These are phyloP conservation scores for Indri indri DNA, from an alignment of 2,113 vertebrate genomes.

Conservation along the genomic window DNA sequence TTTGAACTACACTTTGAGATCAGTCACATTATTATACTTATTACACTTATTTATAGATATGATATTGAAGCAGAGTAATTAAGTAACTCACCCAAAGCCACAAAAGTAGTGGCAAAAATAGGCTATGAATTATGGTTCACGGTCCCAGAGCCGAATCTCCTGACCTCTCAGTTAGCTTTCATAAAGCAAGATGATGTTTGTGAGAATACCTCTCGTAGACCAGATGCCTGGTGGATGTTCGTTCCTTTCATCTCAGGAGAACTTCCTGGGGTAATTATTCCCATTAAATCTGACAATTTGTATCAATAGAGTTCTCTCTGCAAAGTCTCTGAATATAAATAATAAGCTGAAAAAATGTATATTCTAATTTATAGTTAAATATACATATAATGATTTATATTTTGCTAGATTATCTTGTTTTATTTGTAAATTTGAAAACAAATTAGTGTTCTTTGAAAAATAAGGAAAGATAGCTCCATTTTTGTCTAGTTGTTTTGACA, in stretches of 20 bases:
- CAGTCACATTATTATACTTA: neutral
- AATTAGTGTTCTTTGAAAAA: neutral
- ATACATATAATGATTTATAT: neutral
- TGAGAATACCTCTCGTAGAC: neutral
- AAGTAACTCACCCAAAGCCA: neutral
- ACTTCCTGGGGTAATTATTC: neutral
- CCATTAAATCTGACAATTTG: neutral
- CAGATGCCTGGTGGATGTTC: fast-evolving
- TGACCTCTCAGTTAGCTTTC: neutral
- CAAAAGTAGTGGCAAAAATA: neutral
- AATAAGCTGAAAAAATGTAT: neutral
- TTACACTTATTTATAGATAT: neutral
- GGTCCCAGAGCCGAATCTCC: fast-evolving
- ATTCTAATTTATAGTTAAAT: neutral
- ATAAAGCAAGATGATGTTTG: neutral
- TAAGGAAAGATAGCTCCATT: no score
- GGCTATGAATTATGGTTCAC: neutral
- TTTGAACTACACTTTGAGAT: neutral
- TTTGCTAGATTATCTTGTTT: neutral
- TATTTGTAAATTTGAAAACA: neutral
- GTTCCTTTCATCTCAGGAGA: neutral
- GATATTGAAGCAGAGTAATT: neutral
- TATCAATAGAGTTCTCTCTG: neutral
- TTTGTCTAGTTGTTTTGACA: neutral
- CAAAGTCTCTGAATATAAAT: neutral